Base-by-base conservation (phyloP, 2,888 invertebrate species). In the Drosophila siamana region DNA sequence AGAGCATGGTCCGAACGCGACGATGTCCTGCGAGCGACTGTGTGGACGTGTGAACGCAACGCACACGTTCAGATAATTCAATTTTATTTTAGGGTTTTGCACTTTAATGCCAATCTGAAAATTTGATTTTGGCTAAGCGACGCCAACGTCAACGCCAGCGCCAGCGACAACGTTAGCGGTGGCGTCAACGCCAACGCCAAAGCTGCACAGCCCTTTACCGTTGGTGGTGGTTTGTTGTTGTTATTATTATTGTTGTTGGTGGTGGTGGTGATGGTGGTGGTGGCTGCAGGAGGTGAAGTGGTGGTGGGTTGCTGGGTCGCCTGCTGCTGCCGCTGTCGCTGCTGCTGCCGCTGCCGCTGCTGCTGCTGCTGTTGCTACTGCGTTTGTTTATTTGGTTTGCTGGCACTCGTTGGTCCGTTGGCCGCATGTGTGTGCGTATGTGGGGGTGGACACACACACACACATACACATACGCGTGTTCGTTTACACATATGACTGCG, bases 41-140 rank as follows among this genome's bases (percentile, higher is more conserved):
- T 24, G 24, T 67, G 80, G 84, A 84, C 88, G 86, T 84, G 85
- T 89, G 28, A 28, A 28, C 28, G 28, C 8, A 28, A 28, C 88
- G 84, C 86, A 81, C 78, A 85, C 87, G 85, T 89, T 79, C 70
- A 87, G 88, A 90, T 90, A 91, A 91, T 90, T 91, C 90, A 91
- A 90, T 91, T 90, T 91, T 87, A 90, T 91, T 90, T 91, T 86
- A 86, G 88, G 86, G 84, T 86, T 90, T 90, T 90, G 88, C 89
- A 89, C 90, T 90, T 91, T 89, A 89, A 90, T 91, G 90, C 90
- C 90, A 90, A 90, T 87, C 91, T 88, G 72, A 80, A 90, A 86
- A 91, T 90, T 90, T 90, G 90, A 91, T 90, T 90, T 90, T 80
- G 87, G 86, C 85, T 83, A 86, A 89, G 79, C 88, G 84, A 79